These are phyloP conservation scores for Orius insidiosus DNA, from an alignment of 1,140 invertebrate species.

Conservation along the genomic window DNA sequence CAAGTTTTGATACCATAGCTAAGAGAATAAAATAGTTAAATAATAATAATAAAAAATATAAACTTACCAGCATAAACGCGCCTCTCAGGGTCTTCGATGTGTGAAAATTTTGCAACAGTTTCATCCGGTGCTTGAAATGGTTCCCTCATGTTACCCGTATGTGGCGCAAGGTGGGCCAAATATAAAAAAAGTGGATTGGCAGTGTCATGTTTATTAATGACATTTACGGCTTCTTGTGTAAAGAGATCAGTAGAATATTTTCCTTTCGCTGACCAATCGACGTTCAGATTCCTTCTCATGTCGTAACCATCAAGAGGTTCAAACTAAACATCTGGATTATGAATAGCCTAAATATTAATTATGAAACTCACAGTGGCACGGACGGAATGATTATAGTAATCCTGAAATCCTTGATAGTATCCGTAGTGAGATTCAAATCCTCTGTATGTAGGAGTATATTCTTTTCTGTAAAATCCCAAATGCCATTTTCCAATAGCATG, in stretches of 20 bases:
- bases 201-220: constrained; percentile 46
- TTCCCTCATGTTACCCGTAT: constrained; percentile 47
- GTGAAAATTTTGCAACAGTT: constrained; percentile 47
- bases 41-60: neutral
- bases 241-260: constrained; percentile 63
- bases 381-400: constrained; percentile 57
- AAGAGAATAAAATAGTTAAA: constrained; percentile 19
- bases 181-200: constrained; percentile 57
- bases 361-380: constrained; percentile 7
- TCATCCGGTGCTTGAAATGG: constrained; percentile 61
- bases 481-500: constrained; percentile 89
- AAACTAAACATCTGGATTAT: constrained; percentile 7
- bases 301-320: constrained; percentile 36
- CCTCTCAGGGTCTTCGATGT: constrained; percentile 54
- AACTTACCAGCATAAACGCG: constrained; percentile 56
- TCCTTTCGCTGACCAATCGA: constrained; percentile 37
- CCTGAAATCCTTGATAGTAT: constrained; percentile 63
- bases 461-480: constrained; percentile 48
- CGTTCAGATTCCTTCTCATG: constrained; percentile 41
- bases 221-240: constrained; percentile 46
- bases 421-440: constrained; percentile 78
- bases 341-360: neutral
- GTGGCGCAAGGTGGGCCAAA: constrained; percentile 60
- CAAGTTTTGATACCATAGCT: constrained; percentile 77
- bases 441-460: constrained; percentile 55